A percentile compares a stretch with the other conserved stretches of the same genome.
These are phyloP conservation scores for Lepidocolaptes lacrymiger DNA, from an alignment of 2,797 vertebrate species.

Conservation along the genomic window DNA sequence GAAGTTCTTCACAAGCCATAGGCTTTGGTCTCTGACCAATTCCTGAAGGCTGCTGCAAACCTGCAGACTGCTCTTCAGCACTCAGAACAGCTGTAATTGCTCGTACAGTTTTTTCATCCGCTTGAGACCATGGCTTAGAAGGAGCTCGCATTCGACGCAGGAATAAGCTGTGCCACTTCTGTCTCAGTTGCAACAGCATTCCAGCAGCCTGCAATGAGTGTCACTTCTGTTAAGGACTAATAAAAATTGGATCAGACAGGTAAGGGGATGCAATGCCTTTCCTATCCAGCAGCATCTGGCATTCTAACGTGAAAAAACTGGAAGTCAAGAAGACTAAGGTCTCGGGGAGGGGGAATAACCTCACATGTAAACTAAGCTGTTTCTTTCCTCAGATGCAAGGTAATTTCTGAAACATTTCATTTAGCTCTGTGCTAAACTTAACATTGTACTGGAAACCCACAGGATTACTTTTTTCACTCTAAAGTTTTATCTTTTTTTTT, in stretches of 20 bases:
- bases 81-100: conserved; percentile 86
- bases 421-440: background rate
- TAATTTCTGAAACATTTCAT: background rate
- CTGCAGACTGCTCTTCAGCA: conserved; percentile 85
- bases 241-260: background rate
- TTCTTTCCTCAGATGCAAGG: background rate
- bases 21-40: conserved; percentile 92
- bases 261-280: accelerated
- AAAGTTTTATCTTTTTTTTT: background rate
- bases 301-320: background rate
- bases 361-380: background rate
- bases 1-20: conserved; percentile 82
- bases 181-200: conserved; percentile 86
- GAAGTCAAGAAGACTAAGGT: background rate
- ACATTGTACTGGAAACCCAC: background rate
- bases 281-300: background rate
- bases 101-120: conserved; percentile 86
- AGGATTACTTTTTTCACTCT: background rate
- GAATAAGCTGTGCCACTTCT: conserved; percentile 93
- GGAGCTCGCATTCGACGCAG: conserved; percentile 86
- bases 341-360: accelerated
- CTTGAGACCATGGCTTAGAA: conserved; percentile 87
- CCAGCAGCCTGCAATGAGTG: conserved; percentile 81
- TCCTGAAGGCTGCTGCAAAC: conserved; percentile 91
- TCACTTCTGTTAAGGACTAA: background rate